Evolutionary conservation across 1,140 invertebrate species (phyloP), one percentile per base, ranked within the genome.

Genomic region (Tyrophagus putrescentiae): DNA sequence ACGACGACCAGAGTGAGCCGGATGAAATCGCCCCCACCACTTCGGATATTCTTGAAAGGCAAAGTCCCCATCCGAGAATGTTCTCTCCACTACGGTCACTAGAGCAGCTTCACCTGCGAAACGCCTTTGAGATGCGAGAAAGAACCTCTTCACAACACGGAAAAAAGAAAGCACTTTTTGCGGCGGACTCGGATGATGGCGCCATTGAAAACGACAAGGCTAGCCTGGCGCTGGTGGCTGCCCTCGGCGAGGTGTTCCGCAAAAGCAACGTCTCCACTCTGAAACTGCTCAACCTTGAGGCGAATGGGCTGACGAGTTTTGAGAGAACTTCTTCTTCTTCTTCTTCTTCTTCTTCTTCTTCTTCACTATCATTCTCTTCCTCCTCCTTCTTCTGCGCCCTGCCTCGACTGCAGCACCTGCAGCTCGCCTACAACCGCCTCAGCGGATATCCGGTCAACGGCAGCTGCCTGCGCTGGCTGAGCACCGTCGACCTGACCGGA

Each of bases 231-330:
- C 13, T 54, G 13, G 39, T 54, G 11, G n/a, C 25, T 13, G 3
- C 27, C 4, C 11, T 54, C 21, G 3, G 9, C 3, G 25, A 54
- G 32, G 7, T 48, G 18, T 48, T 48, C 45, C 45, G 18, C 31
- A 7, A 6, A 21, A 48, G 7, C 45, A 54, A 54, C 5, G n/a
- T 27, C 21, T 31, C 25, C 3, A 13, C 9, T 21, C 27, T 54
- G 52, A 54, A 54, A 33, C 9, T 54, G 25, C 3, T 54, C n/a
- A 54, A 54, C 21, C 3, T 54, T 33, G 52, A 54, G 27, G 32
- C 52, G 25, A 54, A 54, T 54, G 16, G 27, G n/a, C 13, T 54
- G 9, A 27, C 3, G n/a, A 13, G 4, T 3, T 16, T 54, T 2
- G 27, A 54, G n/a, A n/a, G n/a, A n/a, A n/a, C n/a, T n/a, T n/a